Evolutionary conservation across 2,888 invertebrate genomes (phyloP).

Genomic region (Keiferia lycopersicella): DNA sequence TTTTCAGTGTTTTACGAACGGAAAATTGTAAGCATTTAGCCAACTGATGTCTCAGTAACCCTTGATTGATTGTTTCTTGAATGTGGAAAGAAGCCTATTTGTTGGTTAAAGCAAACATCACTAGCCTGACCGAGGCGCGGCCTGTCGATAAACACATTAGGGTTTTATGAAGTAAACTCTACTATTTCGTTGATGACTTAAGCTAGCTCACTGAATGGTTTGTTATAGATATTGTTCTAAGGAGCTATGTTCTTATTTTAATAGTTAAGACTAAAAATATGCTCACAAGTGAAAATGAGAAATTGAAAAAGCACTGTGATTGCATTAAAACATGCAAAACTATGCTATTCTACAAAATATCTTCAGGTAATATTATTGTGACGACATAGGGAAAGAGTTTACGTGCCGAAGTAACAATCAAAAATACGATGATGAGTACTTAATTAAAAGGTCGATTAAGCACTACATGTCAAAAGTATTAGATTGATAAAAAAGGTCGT

Average conservation of each 20-base stretch:
- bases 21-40: no score
- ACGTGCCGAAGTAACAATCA: not conserved
- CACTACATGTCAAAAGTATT: not conserved
- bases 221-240: no score
- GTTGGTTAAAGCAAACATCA: not conserved
- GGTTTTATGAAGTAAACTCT: not conserved
- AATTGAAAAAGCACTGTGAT: no score
- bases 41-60: not conserved
- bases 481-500: not conserved
- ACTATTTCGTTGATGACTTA: not conserved
- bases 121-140: not conserved
- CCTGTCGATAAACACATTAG: conserved; percentile 2
- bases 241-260: no score
- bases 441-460: not conserved
- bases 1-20: no score
- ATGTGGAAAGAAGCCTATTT: not conserved
- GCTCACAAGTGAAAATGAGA: no score
- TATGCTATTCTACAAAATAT: no score
- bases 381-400: not conserved
- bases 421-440: not conserved
- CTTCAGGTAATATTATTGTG: not conserved
- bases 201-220: not conserved
- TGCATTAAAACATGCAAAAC: no score
- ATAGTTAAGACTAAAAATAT: no score
- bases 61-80: conserved; percentile 2